phyloP scores from a whole-genome alignment of 2,113 vertebrate species.

The Callipepla squamata region DNA sequence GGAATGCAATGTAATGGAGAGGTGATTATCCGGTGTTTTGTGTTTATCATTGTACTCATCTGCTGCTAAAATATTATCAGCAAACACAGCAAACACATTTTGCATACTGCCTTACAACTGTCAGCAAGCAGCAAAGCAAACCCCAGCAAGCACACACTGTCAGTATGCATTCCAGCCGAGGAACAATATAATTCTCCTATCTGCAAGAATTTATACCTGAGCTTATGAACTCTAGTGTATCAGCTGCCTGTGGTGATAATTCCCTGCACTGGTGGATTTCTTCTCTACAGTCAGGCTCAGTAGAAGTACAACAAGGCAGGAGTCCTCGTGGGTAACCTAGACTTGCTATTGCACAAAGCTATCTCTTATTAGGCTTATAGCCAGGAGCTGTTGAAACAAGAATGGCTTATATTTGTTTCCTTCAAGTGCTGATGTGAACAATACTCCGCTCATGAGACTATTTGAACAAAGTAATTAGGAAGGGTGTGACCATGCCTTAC shows the following conservation, averaged over 20 bases:
- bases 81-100: background rate
- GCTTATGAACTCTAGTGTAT: background rate
- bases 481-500: background rate
- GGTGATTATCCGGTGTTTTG: background rate
- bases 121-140: background rate
- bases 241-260: background rate
- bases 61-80: background rate
- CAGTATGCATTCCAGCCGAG: background rate
- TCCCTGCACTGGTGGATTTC: background rate
- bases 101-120: background rate
- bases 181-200: background rate
- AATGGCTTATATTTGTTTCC: background rate
- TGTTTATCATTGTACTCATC: background rate
- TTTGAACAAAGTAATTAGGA: background rate
- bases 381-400: background rate
- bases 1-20: accelerated
- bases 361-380: background rate
- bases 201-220: background rate
- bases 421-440: background rate
- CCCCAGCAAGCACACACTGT: background rate
- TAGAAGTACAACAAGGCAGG: accelerated
- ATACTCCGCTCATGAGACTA: background rate
- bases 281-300: background rate
- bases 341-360: background rate
- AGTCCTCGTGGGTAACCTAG: background rate